Evolutionary conservation across 2,797 vertebrate species (phyloP).

Genomic region (Neoniphon sammara): DNA sequence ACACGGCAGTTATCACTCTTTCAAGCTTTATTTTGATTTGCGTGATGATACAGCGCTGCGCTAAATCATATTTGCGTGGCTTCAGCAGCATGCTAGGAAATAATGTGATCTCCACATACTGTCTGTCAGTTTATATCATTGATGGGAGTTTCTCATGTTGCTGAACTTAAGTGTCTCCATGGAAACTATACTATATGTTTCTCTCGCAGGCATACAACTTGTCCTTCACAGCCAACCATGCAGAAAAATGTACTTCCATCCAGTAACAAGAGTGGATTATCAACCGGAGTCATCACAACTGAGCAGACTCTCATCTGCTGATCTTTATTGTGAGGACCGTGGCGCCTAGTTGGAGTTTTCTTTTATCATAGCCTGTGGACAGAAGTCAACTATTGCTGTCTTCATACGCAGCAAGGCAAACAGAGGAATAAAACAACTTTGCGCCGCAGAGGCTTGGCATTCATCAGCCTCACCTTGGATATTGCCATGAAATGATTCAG

Average conservation of each 20-base stretch:
- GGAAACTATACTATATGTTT: slow-evolving; percentile 47
- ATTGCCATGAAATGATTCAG: background rate
- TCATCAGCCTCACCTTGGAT: slow-evolving; percentile 7
- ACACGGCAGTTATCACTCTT: slow-evolving; percentile 53
- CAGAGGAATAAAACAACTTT: background rate
- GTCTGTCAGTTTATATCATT: slow-evolving; percentile 34
- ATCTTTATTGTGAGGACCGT: background rate
- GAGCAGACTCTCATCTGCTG: background rate
- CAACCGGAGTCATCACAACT: background rate
- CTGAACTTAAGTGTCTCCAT: slow-evolving; percentile 45
- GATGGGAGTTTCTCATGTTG: slow-evolving; percentile 7
- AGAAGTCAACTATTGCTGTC: background rate
- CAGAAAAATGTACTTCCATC: slow-evolving; percentile 24
- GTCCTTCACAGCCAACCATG: slow-evolving; percentile 6
- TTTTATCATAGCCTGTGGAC: background rate
- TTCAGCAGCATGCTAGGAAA: background rate
- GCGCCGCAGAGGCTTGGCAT: background rate
- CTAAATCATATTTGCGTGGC: slow-evolving; percentile 53
- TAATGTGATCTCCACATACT: slow-evolving; percentile 20
- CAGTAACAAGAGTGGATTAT: slow-evolving; percentile 25
- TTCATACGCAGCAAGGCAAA: background rate
- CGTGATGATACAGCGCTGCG: slow-evolving; percentile 8
- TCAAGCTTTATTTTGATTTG: slow-evolving; percentile 51
- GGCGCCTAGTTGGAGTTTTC: background rate
- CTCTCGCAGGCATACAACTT: background rate